A percentile compares a stretch with the other conserved stretches of the same genome.
These are phyloP conservation scores for Ailurus styani DNA, from an alignment of 2,113 vertebrate genomes.

Conservation along the genomic window DNA sequence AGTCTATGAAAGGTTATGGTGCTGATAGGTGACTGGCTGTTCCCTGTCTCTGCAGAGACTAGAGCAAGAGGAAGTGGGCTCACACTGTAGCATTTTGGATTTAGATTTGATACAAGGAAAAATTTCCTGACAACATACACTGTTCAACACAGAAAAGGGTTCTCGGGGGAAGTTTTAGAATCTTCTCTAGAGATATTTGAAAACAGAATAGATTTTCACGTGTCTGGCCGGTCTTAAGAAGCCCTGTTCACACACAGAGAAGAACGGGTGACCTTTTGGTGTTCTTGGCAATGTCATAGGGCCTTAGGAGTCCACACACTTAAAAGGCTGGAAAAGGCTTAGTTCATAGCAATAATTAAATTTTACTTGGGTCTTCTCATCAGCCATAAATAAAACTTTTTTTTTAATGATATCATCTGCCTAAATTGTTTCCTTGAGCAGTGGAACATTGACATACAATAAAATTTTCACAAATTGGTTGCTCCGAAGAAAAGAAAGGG, in stretches of 20 bases:
- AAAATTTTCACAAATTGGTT: conserved; percentile 9
- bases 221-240: not conserved
- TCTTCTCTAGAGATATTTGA: not conserved
- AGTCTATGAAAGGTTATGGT: not conserved
- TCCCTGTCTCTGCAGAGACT: not conserved
- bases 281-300: not conserved
- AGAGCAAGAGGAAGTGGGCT: not conserved
- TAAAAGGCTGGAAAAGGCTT: not conserved
- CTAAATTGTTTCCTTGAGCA: conserved; percentile 29
- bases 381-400: not conserved
- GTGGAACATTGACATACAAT: not conserved
- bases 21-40: not conserved
- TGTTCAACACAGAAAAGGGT: not conserved
- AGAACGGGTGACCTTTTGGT: not conserved
- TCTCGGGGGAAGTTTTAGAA: not conserved
- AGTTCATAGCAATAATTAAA: not conserved
- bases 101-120: not conserved
- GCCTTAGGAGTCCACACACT: not conserved
- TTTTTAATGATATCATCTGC: not conserved
- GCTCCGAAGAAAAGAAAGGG: not conserved
- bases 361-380: not conserved
- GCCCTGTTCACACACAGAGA: not conserved
- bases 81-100: not conserved
- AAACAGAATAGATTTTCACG: not conserved
- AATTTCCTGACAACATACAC: not conserved